Percentiles rank a stretch among this genome's conserved stretches.
phyloP scores from a whole-genome alignment of 2,797 vertebrate genomes.

The Percopsis omiscomaycus region DNA sequence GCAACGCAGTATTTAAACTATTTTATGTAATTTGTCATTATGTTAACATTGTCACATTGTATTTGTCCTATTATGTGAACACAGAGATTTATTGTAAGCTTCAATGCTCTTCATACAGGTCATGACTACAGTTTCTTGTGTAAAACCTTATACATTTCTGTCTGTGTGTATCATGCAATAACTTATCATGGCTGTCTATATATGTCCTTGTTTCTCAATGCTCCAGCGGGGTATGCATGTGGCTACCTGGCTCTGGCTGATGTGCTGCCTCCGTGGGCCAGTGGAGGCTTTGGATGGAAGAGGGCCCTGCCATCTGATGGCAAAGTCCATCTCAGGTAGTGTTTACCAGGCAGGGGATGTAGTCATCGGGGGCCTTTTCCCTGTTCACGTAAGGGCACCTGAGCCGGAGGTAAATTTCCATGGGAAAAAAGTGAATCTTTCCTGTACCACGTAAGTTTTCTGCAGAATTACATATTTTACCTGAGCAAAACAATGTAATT shows the following conservation, averaged over 20 bases:
- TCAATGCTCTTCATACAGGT: too few relatives aligned
- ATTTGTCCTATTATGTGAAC: too few relatives aligned
- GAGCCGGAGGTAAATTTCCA: conserved; percentile 10
- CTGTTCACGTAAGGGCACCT: conserved; percentile 15
- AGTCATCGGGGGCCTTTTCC: conserved; percentile 17
- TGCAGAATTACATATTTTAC: neutral
- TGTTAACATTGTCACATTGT: neutral
- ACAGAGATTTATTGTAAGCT: too few relatives aligned
- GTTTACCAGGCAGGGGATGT: conserved; percentile 18
- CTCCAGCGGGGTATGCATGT: conserved; percentile 34
- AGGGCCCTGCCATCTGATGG: conserved; percentile 39
- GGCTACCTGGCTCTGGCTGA: conserved; percentile 31
- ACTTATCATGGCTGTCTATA: neutral
- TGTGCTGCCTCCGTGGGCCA: conserved; percentile 35
- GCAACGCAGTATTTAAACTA: neutral
- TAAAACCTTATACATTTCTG: too few relatives aligned
- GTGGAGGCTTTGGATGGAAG: conserved; percentile 14
- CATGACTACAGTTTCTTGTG: too few relatives aligned
- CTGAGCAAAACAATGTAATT: neutral
- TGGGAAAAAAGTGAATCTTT: neutral
- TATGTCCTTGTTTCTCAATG: conserved; percentile 18
- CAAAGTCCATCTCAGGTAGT: conserved; percentile 4
- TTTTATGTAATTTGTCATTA: neutral
- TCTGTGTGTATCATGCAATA: too few relatives aligned
- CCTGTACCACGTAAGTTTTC: conserved; percentile 2